Conservation (phyloP, 2,888 invertebrate species). For the Folsomia manolachei region DNA sequence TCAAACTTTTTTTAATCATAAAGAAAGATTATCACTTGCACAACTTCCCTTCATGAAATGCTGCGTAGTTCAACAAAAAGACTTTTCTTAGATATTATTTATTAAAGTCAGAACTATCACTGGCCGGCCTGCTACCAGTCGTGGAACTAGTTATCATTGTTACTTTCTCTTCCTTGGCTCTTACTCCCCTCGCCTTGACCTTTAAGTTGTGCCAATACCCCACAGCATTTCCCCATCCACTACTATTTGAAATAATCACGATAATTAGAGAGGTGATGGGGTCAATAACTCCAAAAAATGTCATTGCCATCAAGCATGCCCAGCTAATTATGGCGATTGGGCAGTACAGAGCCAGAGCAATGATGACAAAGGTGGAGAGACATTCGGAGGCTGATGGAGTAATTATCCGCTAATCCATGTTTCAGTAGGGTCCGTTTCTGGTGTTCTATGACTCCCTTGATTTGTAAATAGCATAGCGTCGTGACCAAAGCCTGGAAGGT, state of each 20-base stretch:
- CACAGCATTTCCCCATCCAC: constrained; percentile 24
- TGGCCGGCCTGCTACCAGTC: too few relatives aligned
- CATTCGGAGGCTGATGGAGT: constrained; percentile 21
- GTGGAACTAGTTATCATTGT: background rate
- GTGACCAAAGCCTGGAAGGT: constrained; percentile 21
- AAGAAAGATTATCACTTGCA: too few relatives aligned
- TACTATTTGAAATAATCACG: constrained; percentile 24
- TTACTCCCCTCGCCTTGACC: constrained; percentile 7
- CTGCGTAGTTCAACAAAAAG: too few relatives aligned
- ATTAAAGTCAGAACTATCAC: too few relatives aligned
- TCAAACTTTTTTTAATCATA: too few relatives aligned
- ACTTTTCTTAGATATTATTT: too few relatives aligned
- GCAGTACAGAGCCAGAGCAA: constrained; percentile 20
- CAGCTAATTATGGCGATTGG: constrained; percentile 22
- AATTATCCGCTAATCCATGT: background rate
- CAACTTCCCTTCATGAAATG: too few relatives aligned
- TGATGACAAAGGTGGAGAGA: constrained; percentile 25
- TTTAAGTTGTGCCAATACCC: constrained; percentile 23
- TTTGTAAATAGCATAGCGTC: constrained; percentile 19
- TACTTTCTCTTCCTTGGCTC: background rate
- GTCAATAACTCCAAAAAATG: constrained; percentile 13
- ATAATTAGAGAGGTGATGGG: constrained; percentile 12
- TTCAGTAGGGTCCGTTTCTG: constrained; percentile 9
- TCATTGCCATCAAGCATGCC: background rate
- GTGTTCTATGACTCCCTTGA: constrained; percentile 1